phyloP scores from a whole-genome alignment of 2,888 invertebrate species.

The Gisinianus flammeolus region DNA sequence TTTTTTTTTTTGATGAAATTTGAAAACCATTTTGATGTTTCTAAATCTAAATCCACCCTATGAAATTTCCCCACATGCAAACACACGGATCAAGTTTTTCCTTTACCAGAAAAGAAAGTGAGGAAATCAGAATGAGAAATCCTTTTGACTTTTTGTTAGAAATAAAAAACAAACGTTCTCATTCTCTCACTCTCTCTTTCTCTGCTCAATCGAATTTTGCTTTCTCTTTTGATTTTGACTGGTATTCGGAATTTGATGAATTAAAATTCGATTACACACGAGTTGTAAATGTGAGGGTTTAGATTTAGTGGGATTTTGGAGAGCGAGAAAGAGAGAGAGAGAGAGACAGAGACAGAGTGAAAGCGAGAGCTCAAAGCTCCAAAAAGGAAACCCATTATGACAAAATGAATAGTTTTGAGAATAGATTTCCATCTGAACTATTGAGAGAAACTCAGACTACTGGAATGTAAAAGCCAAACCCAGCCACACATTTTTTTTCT shows the following conservation, averaged over 20 bases:
- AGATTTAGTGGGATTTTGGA: no score
- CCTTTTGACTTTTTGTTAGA: no score
- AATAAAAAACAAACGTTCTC: background rate
- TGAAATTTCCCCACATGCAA: background rate
- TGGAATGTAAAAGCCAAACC: background rate
- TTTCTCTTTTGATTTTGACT: background rate
- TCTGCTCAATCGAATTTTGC: background rate
- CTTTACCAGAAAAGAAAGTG: background rate
- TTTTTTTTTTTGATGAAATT: no score
- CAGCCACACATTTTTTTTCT: no score
- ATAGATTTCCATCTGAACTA: constrained; percentile 6
- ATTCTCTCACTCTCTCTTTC: background rate
- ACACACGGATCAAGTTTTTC: background rate
- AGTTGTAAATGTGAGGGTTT: background rate
- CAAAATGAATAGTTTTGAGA: constrained; percentile 4
- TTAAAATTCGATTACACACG: background rate
- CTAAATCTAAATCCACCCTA: no score
- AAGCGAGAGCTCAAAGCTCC: constrained; percentile 6
- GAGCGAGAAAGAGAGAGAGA: no score
- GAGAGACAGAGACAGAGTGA: no score
- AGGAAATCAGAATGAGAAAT: background rate
- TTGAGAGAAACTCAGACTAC: background rate
- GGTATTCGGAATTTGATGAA: no score
- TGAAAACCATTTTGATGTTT: no score
- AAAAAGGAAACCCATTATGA: background rate